phyloP scores from a whole-genome alignment of 1,140 invertebrate genomes.

The Phenacoccus solenopsis region DNA sequence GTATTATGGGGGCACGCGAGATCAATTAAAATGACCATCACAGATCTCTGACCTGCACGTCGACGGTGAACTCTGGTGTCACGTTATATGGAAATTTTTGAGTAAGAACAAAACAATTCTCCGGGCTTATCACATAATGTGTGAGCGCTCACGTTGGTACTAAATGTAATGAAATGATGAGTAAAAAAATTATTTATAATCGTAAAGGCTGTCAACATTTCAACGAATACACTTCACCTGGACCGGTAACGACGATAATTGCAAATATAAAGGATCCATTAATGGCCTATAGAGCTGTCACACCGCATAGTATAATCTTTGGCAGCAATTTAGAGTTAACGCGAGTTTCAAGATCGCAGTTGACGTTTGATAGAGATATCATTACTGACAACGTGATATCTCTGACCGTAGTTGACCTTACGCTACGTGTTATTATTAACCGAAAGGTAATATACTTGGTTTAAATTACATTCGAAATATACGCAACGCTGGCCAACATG shows the following conservation, averaged over 20 bases:
- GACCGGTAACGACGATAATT: not conserved
- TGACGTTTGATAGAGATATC: not conserved
- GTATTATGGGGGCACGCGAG: too few species aligned
- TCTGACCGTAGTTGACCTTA: slow-evolving; percentile 1
- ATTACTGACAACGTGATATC: not conserved
- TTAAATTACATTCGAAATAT: not conserved
- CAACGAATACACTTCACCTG: not conserved
- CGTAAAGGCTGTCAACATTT: not conserved
- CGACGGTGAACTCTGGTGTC: too few species aligned
- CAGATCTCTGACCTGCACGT: too few species aligned
- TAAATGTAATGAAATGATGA: not conserved
- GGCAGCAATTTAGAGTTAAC: not conserved
- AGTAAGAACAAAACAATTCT: not conserved
- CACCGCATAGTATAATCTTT: not conserved
- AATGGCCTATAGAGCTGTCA: not conserved
- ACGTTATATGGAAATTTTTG: too few species aligned
- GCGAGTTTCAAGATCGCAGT: slow-evolving; percentile 1
- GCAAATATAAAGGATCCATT: slow-evolving; percentile 2
- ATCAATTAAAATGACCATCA: too few species aligned
- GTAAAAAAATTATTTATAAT: not conserved
- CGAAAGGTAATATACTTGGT: not conserved
- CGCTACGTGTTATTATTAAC: not conserved
- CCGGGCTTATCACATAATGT: not conserved
- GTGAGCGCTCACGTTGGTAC: too few species aligned
- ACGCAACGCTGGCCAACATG: not conserved